Evolutionary conservation across 2,888 invertebrate species (phyloP), one percentile per base, ranked within the genome.

Genomic region (Timandra comae): DNA sequence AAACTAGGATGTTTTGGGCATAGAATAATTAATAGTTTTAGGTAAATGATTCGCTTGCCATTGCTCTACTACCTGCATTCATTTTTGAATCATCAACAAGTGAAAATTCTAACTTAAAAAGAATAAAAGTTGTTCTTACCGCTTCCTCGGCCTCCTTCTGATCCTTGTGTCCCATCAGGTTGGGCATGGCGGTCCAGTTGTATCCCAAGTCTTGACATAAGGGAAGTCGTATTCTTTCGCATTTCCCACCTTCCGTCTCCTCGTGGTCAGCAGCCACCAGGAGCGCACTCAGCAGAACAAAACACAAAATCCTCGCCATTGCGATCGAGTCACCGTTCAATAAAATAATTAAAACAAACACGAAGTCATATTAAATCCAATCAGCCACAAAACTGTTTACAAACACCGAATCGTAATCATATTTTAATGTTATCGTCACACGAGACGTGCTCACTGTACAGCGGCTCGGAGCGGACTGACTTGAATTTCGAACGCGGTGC

Each of bases 151-250:
- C 95, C 63, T 93, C 92, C 55, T 91, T 88, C 76, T 95, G 95
- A 64, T 91, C 91, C 41, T 87, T 87, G 68, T 96, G 94, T 1
- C 93, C 93, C 75, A 95, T 89, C 41, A 93, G 88, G 82, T 96
- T 96, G 30, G 96, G 96, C 93, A 95, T 92, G 19, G 90, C 89
- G 12, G 96, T 96, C 81, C 91, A 90, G 79, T 95, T 95, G 82
- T 96, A 96, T 51, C 93, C 91, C 67, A 96, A 85, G 56, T 93
- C 93, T 68, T 91, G 90, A 70, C 96, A 96, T 75, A 93, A 87
- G 26, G 93, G 91, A 38, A 94, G 91, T 33, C 87, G 88, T 63
- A 96, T 94, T 59, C 90, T 88, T 78, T 95, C 93, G 75, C 96
- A 96, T 66, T 91, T 91, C 33, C 78, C 82, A 61, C 82, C 80